A percentile compares a stretch with the other conserved stretches of the same genome.
Conservation (phyloP, 2,888 invertebrate species). For the Dione juno region DNA sequence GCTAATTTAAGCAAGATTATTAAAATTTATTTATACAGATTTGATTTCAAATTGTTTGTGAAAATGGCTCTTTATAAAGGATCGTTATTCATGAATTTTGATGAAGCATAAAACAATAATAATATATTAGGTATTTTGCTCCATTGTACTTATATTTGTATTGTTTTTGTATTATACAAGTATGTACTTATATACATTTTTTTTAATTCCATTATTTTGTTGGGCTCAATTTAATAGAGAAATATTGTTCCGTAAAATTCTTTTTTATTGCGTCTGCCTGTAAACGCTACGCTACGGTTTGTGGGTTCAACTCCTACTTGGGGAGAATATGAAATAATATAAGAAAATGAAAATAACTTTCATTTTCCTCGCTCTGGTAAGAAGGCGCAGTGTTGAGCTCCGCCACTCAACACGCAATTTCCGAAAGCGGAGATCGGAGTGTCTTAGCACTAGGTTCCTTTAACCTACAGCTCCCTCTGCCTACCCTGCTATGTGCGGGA, state of each 20-base stretch:
- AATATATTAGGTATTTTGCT: not conserved
- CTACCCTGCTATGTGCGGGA: too few species aligned
- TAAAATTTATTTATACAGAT: conserved; percentile 56
- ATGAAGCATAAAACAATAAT: not conserved
- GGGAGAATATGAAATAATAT: too few species aligned
- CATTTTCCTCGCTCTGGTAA: too few species aligned
- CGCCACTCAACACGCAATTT: not conserved
- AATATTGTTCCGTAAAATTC: too few species aligned
- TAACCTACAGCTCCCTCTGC: too few species aligned
- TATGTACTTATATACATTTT: too few species aligned
- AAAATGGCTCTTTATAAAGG: conserved; percentile 25
- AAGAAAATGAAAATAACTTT: too few species aligned
- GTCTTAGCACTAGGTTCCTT: too few species aligned
- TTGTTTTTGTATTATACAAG: not conserved
- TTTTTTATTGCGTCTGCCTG: too few species aligned
- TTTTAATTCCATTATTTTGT: not conserved
- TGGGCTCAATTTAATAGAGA: too few species aligned
- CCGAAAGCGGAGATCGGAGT: not conserved
- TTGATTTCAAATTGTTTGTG: conserved; percentile 40
- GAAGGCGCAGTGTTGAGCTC: not conserved
- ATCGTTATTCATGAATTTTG: conserved; percentile 23
- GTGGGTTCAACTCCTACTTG: too few species aligned
- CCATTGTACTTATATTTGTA: not conserved
- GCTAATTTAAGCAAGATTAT: conserved; percentile 64
- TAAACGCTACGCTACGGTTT: too few species aligned